Conservation (phyloP, 1,140 invertebrate species). For the Nomia melanderi region DNA sequence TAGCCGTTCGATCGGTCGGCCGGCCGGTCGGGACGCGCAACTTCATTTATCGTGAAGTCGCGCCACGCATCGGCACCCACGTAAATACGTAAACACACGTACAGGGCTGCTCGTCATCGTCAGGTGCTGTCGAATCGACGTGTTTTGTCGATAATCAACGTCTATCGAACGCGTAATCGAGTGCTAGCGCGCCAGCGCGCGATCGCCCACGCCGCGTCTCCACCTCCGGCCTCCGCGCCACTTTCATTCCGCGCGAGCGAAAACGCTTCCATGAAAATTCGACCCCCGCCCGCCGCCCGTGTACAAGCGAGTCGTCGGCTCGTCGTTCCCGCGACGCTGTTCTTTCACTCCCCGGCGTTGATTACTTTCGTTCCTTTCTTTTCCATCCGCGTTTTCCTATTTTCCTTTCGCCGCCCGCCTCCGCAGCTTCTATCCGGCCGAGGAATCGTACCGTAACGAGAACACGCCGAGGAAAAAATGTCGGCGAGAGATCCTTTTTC, state of each 20-base stretch:
- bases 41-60: conserved; percentile 42
- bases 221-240: conserved; percentile 33
- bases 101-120: conserved; percentile 62
- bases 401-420: not conserved
- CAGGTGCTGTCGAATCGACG: conserved; percentile 67
- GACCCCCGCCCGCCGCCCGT: conserved; percentile 23
- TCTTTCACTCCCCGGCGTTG: conserved; percentile 55
- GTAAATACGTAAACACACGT: conserved; percentile 32
- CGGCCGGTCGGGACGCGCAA: not conserved
- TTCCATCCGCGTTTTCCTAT: conserved; percentile 14
- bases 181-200: conserved; percentile 59
- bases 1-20: not conserved
- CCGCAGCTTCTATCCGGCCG: not conserved
- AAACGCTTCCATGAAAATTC: conserved; percentile 65
- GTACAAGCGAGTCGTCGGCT: conserved; percentile 24
- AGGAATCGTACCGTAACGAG: conserved; percentile 10
- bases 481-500: not conserved
- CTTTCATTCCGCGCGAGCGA: conserved; percentile 59
- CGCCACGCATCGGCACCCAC: conserved; percentile 28
- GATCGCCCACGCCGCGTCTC: conserved; percentile 37
- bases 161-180: conserved; percentile 68
- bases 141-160: conserved; percentile 70
- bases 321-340: conserved; percentile 60
- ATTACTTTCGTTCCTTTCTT: conserved; percentile 57
- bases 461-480: conserved; percentile 7